Evolutionary conservation across 1,140 invertebrate species (phyloP).

Genomic region (Scaptomyza pallida): DNA sequence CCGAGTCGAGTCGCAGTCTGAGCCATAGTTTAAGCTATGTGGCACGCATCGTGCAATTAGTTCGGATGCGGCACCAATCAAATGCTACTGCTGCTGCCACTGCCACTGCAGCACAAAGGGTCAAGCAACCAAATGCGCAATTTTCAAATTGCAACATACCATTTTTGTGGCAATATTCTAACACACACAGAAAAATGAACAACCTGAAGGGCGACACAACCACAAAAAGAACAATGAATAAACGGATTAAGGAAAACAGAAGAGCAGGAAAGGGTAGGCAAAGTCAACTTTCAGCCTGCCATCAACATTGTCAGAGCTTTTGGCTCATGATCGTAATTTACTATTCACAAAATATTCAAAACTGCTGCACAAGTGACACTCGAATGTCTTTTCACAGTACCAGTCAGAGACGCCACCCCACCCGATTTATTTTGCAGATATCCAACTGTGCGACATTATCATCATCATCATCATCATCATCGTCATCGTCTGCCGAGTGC

Average conservation of each 20-base stretch:
- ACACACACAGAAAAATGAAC: conserved; percentile 57
- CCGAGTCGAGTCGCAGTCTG: not conserved
- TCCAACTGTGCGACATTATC: conserved; percentile 21
- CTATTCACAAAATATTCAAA: conserved; percentile 80
- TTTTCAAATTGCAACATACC: conserved; percentile 40
- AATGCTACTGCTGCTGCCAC: conserved; percentile 22
- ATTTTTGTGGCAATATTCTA: conserved; percentile 62
- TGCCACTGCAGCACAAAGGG: conserved; percentile 14
- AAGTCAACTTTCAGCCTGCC: not conserved
- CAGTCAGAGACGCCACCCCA: conserved; percentile 29
- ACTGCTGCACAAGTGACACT: conserved; percentile 79
- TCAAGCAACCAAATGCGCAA: conserved; percentile 34
- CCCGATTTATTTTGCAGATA: not conserved
- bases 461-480: conserved; percentile 7
- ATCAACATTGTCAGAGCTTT: conserved; percentile 32
- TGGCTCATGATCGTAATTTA: conserved; percentile 71
- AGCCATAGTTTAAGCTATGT: conserved; percentile 13
- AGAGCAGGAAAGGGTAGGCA: not conserved
- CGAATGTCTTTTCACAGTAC: conserved; percentile 75
- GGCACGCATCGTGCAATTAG: conserved; percentile 45
- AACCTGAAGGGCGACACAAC: conserved; percentile 4
- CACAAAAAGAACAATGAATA: conserved; percentile 37
- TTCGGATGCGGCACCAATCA: conserved; percentile 47
- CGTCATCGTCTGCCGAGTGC: conserved; percentile 58
- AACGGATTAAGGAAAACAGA: not conserved